A percentile compares a stretch with the other conserved stretches of the same genome.
phyloP scores from a whole-genome alignment of 2,888 invertebrate species.

The Auanema sp. region DNA sequence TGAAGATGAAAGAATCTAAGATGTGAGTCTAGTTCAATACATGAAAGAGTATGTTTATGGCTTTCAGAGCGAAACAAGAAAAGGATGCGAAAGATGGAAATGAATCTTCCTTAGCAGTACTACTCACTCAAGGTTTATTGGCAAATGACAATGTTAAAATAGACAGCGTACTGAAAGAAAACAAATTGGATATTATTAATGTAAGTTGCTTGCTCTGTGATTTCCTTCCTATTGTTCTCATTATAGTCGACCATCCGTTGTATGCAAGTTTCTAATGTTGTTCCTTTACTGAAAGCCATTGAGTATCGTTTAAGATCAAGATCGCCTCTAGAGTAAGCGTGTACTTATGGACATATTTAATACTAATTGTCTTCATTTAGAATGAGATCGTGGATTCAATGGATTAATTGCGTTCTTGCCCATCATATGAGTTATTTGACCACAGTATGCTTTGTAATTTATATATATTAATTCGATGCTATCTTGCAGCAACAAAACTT shows the following conservation, averaged over 20 bases:
- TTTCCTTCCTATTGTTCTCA: neutral
- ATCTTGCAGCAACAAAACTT: constrained; percentile 14
- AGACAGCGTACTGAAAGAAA: constrained; percentile 22
- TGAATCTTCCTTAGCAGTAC: constrained; percentile 21
- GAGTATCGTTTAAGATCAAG: constrained; percentile 22
- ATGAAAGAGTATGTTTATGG: no score
- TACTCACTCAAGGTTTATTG: constrained; percentile 28
- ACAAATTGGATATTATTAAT: constrained; percentile 13
- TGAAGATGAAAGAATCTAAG: no score
- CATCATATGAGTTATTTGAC: constrained; percentile 14
- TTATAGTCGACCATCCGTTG: neutral
- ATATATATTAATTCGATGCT: neutral
- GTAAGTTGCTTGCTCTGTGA: constrained; percentile 2
- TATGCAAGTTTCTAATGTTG: constrained; percentile 13
- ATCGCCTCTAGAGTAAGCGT: constrained; percentile 22
- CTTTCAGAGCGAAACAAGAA: no score
- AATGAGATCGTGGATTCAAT: constrained; percentile 17
- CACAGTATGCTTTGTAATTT: constrained; percentile 9
- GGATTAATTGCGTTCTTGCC: constrained; percentile 16
- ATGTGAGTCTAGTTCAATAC: no score
- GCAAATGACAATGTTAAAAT: constrained; percentile 25
- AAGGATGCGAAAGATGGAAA: no score
- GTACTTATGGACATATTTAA: neutral
- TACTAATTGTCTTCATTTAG: constrained; percentile 7
- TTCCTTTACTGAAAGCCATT: constrained; percentile 25